phyloP scores from a whole-genome alignment of 2,888 invertebrate species.

The Ormia ochracea region DNA sequence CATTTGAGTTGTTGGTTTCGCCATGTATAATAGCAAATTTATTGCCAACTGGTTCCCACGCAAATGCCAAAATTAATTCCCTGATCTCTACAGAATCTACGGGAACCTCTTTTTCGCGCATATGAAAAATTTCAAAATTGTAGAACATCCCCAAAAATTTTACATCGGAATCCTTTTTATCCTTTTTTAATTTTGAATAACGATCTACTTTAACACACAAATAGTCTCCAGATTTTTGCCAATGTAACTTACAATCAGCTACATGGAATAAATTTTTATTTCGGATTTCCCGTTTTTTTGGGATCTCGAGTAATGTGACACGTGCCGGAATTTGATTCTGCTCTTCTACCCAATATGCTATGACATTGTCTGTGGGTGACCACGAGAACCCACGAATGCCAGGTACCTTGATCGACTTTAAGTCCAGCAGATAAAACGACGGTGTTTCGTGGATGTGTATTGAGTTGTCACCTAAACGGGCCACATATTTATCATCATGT shows the following conservation, averaged over 20 bases:
- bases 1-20: slow-evolving; percentile 86
- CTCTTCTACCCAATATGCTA: slow-evolving; percentile 99
- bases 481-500: slow-evolving; percentile 95
- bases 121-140: slow-evolving; percentile 99
- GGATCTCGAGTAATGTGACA: slow-evolving; percentile 94
- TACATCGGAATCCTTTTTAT: slow-evolving; percentile 91
- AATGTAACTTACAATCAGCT: slow-evolving; percentile 98
- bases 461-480: slow-evolving; percentile 88
- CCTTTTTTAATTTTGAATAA: slow-evolving; percentile 94
- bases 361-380: slow-evolving; percentile 97
- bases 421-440: slow-evolving; percentile 94
- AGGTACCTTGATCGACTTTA: slow-evolving; percentile 93
- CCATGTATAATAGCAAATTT: slow-evolving; percentile 98
- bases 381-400: slow-evolving; percentile 96
- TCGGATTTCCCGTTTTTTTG: slow-evolving; percentile 90
- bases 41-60: slow-evolving; percentile 98
- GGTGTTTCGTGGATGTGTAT: slow-evolving; percentile 98
- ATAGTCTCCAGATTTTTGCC: slow-evolving; percentile 99
- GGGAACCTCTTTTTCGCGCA: slow-evolving; percentile 97
- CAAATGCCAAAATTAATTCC: slow-evolving; percentile 93
- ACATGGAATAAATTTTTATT: slow-evolving; percentile 98
- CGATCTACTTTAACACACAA: slow-evolving; percentile 95
- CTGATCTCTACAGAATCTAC: slow-evolving; percentile 98
- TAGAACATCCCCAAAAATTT: slow-evolving; percentile 98
- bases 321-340: slow-evolving; percentile 97